Evolutionary conservation across 2,797 vertebrate genomes (phyloP), one percentile per base, ranked within the genome.

Genomic region (Poecilia picta): DNA sequence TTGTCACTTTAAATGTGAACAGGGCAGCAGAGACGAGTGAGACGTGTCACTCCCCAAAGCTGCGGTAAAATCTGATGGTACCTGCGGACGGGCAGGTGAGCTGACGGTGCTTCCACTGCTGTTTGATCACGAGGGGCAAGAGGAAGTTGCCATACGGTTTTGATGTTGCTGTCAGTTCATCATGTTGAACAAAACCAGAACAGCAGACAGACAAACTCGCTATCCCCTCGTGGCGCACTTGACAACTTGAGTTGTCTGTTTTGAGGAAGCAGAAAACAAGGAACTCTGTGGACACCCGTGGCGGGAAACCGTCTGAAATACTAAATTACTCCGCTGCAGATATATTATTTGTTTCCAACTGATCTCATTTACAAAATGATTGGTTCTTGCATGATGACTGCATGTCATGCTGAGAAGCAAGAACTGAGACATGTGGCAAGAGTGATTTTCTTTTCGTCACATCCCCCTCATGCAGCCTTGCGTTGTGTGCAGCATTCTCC

Each of bases 291-390:
- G 81, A 86, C 51, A 53, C 81, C 86, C 75, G 78, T 43, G 7
- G 83, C 36, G 80, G 76, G 73, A 49, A 55, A 70, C 85, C 77
- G 76, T 83, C 74, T 81, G 75, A 87, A 28, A 75, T 33, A 81
- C 55, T 74, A 87, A 73, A 78, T 83, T 83, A 87, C 88, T 88
- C 79, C 5, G 71, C 55, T 85, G 83, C 39, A 1, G 79, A 84
- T 88, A 81, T 87, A 85, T 92, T 90, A 92, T 92, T 90, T 92
- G 87, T 86, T 86, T 91, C 92, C 91, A 72, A 87, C 91, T 90
- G 90, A 89, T 93, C 86, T 92, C 77, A 93, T 94, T 94, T 93
- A 89, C 88, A 89, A 91, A 89, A 83, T 86, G 88, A 94, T 93
- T 93, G 92, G 83, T 90, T 55, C 94, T 91, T 80, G 66, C 86